phyloP scores from a whole-genome alignment of 2,888 invertebrate species.

The Marasmarcha lunaedactyla region DNA sequence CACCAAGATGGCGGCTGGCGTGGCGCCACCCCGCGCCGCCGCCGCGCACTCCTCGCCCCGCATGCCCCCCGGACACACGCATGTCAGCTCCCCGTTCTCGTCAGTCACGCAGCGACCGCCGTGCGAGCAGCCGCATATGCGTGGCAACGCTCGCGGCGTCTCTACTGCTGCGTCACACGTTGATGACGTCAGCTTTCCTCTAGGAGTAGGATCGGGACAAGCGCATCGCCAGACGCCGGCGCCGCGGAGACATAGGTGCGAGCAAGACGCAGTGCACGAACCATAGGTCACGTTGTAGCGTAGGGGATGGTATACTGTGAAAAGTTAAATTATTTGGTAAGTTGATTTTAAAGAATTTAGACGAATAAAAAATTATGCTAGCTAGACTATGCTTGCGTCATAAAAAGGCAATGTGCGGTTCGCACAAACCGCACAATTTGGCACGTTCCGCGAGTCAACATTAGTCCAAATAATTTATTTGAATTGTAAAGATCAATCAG shows the following conservation, averaged over 20 bases:
- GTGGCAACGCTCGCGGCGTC: conserved; percentile 78
- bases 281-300: conserved; percentile 86
- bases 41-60: conserved; percentile 49
- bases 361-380: too few species aligned
- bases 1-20: conserved; percentile 84
- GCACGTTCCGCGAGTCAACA: too few species aligned
- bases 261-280: conserved; percentile 81
- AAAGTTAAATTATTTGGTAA: background rate
- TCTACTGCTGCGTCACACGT: conserved; percentile 73
- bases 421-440: too few species aligned
- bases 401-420: too few species aligned
- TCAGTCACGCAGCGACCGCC: conserved; percentile 80
- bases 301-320: conserved; percentile 80
- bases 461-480: too few species aligned
- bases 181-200: too few species aligned
- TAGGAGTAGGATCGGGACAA: conserved; percentile 86
- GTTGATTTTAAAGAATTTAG: background rate
- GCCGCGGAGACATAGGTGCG: conserved; percentile 92
- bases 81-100: conserved; percentile 70
- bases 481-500: too few species aligned
- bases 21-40: conserved; percentile 67
- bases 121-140: conserved; percentile 87
- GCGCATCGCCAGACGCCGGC: conserved; percentile 90
- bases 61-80: conserved; percentile 79
- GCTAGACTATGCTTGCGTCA: too few species aligned